Conservation (phyloP, 2,888 invertebrate genomes). For the Adelognathus sp. region DNA sequence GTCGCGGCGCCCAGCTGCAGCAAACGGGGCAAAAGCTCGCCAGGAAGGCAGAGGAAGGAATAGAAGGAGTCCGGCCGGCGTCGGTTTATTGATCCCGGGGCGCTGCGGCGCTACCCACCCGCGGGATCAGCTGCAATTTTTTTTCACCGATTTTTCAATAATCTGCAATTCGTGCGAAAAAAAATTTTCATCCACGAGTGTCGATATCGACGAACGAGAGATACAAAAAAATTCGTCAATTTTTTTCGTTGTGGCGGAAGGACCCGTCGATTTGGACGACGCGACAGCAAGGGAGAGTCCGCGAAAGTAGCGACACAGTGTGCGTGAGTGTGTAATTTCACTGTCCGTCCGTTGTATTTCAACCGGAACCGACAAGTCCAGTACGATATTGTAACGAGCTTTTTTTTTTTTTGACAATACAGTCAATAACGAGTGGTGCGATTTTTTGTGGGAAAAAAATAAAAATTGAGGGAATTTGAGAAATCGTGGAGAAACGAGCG, state of each 20-base stretch:
- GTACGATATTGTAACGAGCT: neutral
- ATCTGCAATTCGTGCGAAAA: constrained; percentile 2
- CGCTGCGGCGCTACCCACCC: constrained; percentile 80
- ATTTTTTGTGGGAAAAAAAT: too few species aligned
- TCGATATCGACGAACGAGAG: neutral
- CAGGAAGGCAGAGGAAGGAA: constrained; percentile 75
- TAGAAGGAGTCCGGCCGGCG: constrained; percentile 78
- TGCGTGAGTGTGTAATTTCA: too few species aligned
- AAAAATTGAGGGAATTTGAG: too few species aligned
- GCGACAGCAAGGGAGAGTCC: neutral
- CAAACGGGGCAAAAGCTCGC: constrained; percentile 66
- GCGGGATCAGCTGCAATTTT: constrained; percentile 77
- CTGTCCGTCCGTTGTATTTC: neutral
- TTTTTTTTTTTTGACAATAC: too few species aligned
- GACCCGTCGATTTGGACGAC: too few species aligned
- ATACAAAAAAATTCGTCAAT: neutral
- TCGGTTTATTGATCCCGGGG: constrained; percentile 80
- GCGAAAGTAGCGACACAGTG: neutral
- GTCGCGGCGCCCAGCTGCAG: constrained; percentile 71
- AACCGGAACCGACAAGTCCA: neutral
- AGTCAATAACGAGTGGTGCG: too few species aligned
- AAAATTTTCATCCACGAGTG: neutral
- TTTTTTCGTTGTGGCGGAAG: too few species aligned
- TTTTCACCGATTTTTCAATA: constrained; percentile 42
- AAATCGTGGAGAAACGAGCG: too few species aligned